Evolutionary conservation across 2,888 invertebrate species (phyloP), one percentile per base, ranked within the genome.

Genomic region (Gortyna flavago): DNA sequence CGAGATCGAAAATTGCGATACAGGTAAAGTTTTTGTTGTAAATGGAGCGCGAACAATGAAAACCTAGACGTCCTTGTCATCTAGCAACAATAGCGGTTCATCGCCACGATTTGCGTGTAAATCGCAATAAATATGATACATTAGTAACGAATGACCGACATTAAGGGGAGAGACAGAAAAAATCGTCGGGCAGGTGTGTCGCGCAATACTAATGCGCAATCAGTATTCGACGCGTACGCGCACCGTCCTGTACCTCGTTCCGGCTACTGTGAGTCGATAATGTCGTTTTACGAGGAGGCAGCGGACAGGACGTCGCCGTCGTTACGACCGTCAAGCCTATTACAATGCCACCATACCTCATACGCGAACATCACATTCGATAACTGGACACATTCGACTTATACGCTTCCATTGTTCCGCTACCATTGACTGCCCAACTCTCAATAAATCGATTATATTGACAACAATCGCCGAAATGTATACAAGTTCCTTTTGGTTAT

Each of bases 221-320:
- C 96, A 96, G 94, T 96, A 96, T 96, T 95, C 96, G 92, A 92
- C 85, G 93, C 95, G 94, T 93, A 94, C 89, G 92, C 94, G 92
- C 96, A 96, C 90, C 96, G 96, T 96, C 96, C 96, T 96, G 96
- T 96, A 96, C 94, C 93, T 94, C 96, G 96, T 96, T 96, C 96
- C 96, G 96, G 96, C 96, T 96, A 96, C 96, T 96, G 96, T 96
- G 95, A 93, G 94, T 96, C 96, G 96, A 96, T 96, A 96, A 95
- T 96, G 96, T 96, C 95, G 94, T 96, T 96, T 96, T 96, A 96
- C 96, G 96, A 96, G 93, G 94, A 93, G 95, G 94, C 92, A 92
- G 94, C 95, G 95, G 96, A 96, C 96, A 96, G 96, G 96, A 96
- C 96, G 96, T 96, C 95, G 96, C 95, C 95, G 95, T 95, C 96